These are phyloP conservation scores for Tenebrosternarchus preto DNA, from an alignment of 2,113 vertebrate genomes.

Conservation along the genomic window DNA sequence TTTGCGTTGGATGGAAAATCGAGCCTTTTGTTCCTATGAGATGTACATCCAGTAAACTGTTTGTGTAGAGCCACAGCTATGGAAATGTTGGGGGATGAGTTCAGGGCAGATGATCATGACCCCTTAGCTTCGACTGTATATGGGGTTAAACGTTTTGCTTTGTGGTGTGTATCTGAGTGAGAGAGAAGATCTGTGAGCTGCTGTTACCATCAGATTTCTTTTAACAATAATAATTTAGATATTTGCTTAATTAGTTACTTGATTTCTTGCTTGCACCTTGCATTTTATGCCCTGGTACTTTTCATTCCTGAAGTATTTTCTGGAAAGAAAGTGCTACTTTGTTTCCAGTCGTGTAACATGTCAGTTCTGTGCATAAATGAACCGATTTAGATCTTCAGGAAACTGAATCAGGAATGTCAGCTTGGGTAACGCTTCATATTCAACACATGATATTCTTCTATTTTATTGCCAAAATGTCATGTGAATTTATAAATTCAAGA, in stretches of 20 bases:
- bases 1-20: constrained; percentile 75
- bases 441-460: no score
- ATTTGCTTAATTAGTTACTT: background rate
- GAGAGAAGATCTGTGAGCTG: background rate
- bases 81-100: constrained; percentile 76
- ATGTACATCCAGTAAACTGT: constrained; percentile 86
- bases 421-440: no score
- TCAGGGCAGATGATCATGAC: constrained; percentile 67
- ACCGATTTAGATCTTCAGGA: no score
- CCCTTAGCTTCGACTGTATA: background rate
- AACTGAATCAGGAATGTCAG: no score
- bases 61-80: constrained; percentile 77
- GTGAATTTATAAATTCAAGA: no score
- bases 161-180: background rate
- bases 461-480: no score
- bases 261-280: background rate
- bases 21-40: constrained; percentile 75
- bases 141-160: constrained; percentile 1
- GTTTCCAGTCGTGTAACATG: no score
- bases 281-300: no score
- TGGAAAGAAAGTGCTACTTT: no score
- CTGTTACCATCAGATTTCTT: background rate
- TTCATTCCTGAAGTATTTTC: no score
- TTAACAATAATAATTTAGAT: background rate
- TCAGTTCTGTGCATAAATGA: no score